Conservation (phyloP, 37 sponge, comb jelly and placozoan species). For the Halisarca cf. caerulea region DNA sequence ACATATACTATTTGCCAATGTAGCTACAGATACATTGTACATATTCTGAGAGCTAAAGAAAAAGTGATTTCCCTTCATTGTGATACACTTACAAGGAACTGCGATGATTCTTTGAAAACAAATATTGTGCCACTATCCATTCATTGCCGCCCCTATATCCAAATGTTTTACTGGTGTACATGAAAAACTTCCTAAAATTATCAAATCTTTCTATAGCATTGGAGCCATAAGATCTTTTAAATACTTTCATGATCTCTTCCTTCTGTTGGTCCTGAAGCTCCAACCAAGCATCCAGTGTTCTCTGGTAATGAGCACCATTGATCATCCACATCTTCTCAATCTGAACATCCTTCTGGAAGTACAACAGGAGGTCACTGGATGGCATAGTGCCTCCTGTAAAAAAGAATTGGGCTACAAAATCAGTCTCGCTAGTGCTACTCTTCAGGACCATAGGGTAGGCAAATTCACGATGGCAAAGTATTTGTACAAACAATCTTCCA, state of each 20-base stretch:
- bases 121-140: conserved; percentile 16
- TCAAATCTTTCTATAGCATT: neutral
- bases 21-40: no score
- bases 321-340: conserved; percentile 20
- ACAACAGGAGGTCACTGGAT: conserved; percentile 33
- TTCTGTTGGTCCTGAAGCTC: neutral
- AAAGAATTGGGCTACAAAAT: neutral
- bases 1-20: no score
- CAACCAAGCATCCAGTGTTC: conserved; percentile 34
- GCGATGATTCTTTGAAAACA: neutral
- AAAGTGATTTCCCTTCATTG: no score
- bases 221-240: neutral
- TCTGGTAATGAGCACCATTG: conserved; percentile 25
- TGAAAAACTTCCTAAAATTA: conserved; percentile 19
- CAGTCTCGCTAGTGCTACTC: neutral
- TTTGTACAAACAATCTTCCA: conserved; percentile 26
- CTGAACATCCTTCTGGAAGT: conserved; percentile 16
- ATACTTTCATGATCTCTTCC: neutral
- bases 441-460: neutral
- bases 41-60: no score
- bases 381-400: conserved; percentile 35
- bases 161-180: conserved; percentile 6
- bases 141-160: conserved; percentile 11
- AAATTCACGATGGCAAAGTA: conserved; percentile 32
- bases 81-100: no score